These are phyloP conservation scores for Zhuqinia jingwanae DNA, from an alignment of 2,888 invertebrate genomes.

Conservation along the genomic window DNA sequence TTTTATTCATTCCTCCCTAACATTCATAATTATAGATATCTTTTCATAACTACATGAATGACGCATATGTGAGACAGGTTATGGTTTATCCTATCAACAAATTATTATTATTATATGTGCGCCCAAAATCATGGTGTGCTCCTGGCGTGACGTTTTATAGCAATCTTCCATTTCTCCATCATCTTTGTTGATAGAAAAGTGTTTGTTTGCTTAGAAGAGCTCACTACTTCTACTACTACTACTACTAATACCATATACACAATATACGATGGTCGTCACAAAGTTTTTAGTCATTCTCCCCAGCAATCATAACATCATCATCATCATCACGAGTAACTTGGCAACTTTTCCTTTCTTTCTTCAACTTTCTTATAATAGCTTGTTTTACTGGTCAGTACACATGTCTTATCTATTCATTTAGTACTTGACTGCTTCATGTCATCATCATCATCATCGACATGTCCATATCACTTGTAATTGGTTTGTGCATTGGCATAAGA, in stretches of 20 bases:
- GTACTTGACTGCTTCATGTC: neutral
- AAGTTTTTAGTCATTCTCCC: conserved; percentile 29
- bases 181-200: neutral
- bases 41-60: neutral
- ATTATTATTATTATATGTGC: neutral
- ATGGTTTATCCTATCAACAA: neutral
- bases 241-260: neutral
- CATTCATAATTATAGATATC: too few relatives aligned
- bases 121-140: neutral
- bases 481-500: neutral
- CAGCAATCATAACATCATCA: neutral
- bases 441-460: neutral
- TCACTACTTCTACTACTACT: neutral
- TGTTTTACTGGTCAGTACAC: too few relatives aligned
- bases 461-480: neutral
- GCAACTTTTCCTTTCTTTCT: neutral
- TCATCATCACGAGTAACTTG: neutral
- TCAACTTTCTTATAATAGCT: too few relatives aligned
- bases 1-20: neutral
- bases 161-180: neutral
- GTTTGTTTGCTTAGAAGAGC: neutral
- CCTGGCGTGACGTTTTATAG: neutral
- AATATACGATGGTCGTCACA: neutral
- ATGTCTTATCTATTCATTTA: too few relatives aligned
- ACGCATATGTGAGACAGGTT: neutral